Conservation (phyloP, 1,140 invertebrate species). For the Ylistrum balloti region DNA sequence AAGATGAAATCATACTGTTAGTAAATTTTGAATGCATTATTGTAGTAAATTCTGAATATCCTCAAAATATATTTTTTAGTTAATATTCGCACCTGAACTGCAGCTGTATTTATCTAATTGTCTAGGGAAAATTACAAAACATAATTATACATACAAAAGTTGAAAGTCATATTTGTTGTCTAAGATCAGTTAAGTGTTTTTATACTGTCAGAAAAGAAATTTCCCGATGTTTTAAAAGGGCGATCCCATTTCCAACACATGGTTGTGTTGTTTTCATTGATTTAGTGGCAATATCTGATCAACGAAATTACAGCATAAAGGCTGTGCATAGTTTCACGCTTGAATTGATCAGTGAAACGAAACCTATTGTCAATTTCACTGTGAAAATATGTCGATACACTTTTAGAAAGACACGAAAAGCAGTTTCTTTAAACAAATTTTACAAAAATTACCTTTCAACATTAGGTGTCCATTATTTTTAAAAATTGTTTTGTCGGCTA, state of each 20-base stretch:
- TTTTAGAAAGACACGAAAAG: background rate
- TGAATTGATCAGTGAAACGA: background rate
- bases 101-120: too few species aligned
- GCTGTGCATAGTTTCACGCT: background rate
- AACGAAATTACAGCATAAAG: background rate
- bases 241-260: background rate
- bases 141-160: too few species aligned
- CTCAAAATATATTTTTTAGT: too few species aligned
- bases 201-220: background rate
- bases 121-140: too few species aligned
- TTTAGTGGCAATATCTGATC: background rate
- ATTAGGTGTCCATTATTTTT: background rate
- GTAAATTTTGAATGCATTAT: too few species aligned
- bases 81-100: too few species aligned
- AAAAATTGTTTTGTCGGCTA: background rate
- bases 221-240: background rate
- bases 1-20: too few species aligned
- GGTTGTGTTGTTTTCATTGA: background rate
- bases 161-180: too few species aligned
- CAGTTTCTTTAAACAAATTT: background rate
- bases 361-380: background rate
- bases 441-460: background rate
- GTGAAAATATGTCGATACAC: too few species aligned
- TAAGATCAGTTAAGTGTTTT: too few species aligned
- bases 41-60: too few species aligned